Base-by-base conservation (phyloP, 1,140 invertebrate species). In the Diorhabda sublineata region DNA sequence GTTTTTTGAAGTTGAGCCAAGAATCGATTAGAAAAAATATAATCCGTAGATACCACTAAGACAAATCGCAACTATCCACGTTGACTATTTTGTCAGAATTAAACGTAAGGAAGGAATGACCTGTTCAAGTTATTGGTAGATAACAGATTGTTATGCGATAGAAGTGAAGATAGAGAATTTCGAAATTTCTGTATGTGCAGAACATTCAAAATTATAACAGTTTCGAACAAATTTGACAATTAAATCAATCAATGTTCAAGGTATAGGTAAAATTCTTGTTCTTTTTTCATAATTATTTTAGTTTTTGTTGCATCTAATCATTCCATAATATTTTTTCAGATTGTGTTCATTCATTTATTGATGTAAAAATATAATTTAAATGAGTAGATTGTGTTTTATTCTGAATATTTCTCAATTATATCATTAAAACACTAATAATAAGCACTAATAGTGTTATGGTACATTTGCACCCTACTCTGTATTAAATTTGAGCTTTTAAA, bases 1-100 rank as follows among this genome's bases (percentile, higher is more conserved):
- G n/a, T 67, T 70, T 67, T 62, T 70, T 70, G 69, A 59, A 67
- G 60, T 59, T 67, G 45, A 45, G 66, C 8, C 7, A 67, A 56
- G 58, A 66, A 67, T 45, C 67, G n/a, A 63, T 67, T n/a, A 70
- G 43, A 45, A 58, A 61, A 60, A 66, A 70, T 42, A 60, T 71
- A 58, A 58, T 68, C 11, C 56, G 69, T 43, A 61, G 66, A 68
- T 71, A 62, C 66, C 59, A 63, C 41, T 42, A 52, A 45, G 26
- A 60, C 3, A 63, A 63, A 41, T 45, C 43, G 5, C 5, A 66
- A 44, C 64, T 42, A 66, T 58, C 11, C 52, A 41, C 58, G 42
- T 45, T 64, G 41, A 44, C 45, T 6, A 52, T 64, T 52, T 64
- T 64, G 62, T n/a, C 62, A 64, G 42, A 64, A 64, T 66, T 66